Evolutionary conservation across 2,797 vertebrate species (phyloP).

Genomic region (Brotula barbata): DNA sequence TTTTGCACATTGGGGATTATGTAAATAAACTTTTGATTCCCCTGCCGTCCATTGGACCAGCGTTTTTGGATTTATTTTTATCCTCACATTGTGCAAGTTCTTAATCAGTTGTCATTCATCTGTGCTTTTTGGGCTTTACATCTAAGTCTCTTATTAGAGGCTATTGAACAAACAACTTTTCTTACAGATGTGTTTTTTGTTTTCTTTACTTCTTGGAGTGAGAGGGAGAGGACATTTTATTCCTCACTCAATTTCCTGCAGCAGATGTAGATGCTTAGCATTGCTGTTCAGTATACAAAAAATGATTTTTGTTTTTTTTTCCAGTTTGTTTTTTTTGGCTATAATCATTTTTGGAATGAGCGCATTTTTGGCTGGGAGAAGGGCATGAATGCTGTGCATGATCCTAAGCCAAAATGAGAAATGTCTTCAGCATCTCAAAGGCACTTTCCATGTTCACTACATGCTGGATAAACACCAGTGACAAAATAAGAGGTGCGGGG

Average conservation of each 20-base stretch:
- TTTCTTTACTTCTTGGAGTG: too few relatives aligned
- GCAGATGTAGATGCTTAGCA: slow-evolving; percentile 55
- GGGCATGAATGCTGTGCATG: slow-evolving; percentile 19
- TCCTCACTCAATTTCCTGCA: slow-evolving; percentile 53
- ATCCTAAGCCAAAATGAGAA: slow-evolving; percentile 8
- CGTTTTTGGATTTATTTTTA: too few relatives aligned
- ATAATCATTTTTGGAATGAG: slow-evolving; percentile 19
- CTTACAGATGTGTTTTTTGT: too few relatives aligned
- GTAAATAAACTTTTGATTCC: too few relatives aligned
- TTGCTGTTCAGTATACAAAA: slow-evolving; percentile 38
- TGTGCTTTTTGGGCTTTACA: too few relatives aligned
- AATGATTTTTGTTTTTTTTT: slow-evolving; percentile 48
- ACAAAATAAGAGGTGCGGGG: neutral
- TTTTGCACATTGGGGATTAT: too few relatives aligned
- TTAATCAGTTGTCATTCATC: too few relatives aligned
- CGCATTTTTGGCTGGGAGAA: too few relatives aligned
- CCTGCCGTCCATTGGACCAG: too few relatives aligned
- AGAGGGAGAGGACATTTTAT: slow-evolving; percentile 35
- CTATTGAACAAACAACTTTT: too few relatives aligned
- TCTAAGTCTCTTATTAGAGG: too few relatives aligned
- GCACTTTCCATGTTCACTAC: neutral
- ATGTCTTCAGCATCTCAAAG: slow-evolving; percentile 11
- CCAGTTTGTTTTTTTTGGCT: slow-evolving; percentile 47
- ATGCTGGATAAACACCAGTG: neutral
- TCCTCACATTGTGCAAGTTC: too few relatives aligned